phyloP scores from a whole-genome alignment of 2,113 vertebrate species.

The Ceuthmochares aereus region DNA sequence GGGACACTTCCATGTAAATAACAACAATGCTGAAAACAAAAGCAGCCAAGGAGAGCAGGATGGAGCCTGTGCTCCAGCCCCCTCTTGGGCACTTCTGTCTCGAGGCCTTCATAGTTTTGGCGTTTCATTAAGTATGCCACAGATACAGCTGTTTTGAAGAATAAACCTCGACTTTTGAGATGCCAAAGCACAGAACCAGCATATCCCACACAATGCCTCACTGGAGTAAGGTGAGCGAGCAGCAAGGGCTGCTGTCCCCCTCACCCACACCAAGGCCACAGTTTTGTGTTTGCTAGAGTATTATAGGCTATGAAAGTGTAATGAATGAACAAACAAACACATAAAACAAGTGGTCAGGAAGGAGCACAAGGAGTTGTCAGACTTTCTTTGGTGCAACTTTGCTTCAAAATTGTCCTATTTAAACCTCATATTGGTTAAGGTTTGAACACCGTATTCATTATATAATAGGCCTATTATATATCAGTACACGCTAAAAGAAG shows the following conservation, averaged over 20 bases:
- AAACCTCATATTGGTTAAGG: conserved; percentile 77
- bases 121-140: background rate
- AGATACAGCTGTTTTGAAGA: conserved; percentile 4
- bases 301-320: background rate
- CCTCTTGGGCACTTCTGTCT: background rate
- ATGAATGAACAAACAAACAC: conserved; percentile 65
- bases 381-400: conserved; percentile 56
- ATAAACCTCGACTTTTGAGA: background rate
- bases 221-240: background rate
- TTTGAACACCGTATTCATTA: background rate
- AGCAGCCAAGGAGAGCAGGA: background rate
- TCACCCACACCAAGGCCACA: background rate
- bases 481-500: conserved; percentile 65
- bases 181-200: conserved; percentile 10
- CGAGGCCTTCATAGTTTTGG: background rate
- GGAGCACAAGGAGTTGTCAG: conserved; percentile 65
- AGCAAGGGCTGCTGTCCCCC: background rate
- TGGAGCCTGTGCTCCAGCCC: background rate
- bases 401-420: conserved; percentile 51
- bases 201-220: background rate
- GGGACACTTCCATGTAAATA: background rate
- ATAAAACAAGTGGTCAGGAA: conserved; percentile 66
- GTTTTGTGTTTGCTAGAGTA: conserved; percentile 27
- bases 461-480: conserved; percentile 32
- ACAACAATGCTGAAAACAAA: background rate